A percentile compares a stretch with the other conserved stretches of the same genome.
Conservation (phyloP, 2,888 invertebrate species). For the Chouioia cunea region DNA sequence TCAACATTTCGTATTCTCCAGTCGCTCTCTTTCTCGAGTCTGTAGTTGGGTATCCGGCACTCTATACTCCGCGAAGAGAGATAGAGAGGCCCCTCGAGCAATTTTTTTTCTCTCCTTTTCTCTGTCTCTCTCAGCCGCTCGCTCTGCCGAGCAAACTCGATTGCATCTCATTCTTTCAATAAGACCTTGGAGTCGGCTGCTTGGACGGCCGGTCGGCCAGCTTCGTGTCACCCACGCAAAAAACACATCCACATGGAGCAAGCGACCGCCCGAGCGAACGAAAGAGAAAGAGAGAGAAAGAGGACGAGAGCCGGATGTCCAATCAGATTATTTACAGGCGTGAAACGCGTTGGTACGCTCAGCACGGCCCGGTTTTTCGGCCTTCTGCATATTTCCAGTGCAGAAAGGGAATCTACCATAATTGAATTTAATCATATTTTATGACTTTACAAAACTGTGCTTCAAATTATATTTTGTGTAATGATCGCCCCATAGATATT, state of each 20-base stretch:
- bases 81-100: conserved; percentile 42
- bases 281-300: conserved; percentile 1
- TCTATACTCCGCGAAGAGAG: conserved; percentile 51
- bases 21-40: conserved; percentile 58
- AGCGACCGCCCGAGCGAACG: conserved; percentile 20
- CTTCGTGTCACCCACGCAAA: conserved; percentile 43
- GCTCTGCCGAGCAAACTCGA: conserved; percentile 51
- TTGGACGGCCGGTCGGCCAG: conserved; percentile 39
- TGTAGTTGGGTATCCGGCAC: conserved; percentile 62
- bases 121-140: conserved; percentile 32
- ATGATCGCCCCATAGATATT: conserved; percentile 6
- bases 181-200: conserved; percentile 53
- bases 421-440: conserved; percentile 41
- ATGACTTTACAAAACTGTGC: conserved; percentile 2
- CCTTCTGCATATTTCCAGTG: not conserved
- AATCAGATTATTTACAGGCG: conserved; percentile 37
- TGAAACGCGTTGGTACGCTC: conserved; percentile 6
- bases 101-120: conserved; percentile 45
- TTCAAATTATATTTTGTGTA: conserved; percentile 9
- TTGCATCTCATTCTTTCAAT: conserved; percentile 57
- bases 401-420: conserved; percentile 10
- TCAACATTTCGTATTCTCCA: conserved; percentile 64
- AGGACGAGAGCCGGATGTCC: conserved; percentile 31
- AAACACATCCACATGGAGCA: conserved; percentile 26
- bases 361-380: not conserved